phyloP scores from a whole-genome alignment of 2,113 vertebrate genomes.

The Hepsetus odoe region DNA sequence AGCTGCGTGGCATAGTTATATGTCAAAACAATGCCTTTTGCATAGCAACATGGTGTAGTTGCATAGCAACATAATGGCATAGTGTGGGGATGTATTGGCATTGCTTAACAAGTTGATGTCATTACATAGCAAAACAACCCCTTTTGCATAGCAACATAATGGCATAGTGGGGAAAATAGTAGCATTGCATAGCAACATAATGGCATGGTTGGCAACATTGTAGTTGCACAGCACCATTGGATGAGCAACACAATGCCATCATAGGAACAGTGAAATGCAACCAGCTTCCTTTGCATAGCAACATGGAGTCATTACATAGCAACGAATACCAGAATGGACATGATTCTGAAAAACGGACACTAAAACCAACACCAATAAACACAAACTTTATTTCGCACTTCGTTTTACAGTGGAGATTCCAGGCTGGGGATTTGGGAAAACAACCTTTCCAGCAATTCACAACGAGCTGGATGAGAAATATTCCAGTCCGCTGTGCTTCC shows the following conservation, averaged over 20 bases:
- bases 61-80: not conserved
- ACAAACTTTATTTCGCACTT: slow-evolving; percentile 16
- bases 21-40: too few relatives aligned
- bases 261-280: not conserved
- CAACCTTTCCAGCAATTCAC: not conserved
- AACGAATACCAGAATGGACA: too few relatives aligned
- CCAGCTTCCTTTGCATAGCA: not conserved
- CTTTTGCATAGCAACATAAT: not conserved
- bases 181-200: not conserved
- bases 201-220: too few relatives aligned
- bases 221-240: too few relatives aligned
- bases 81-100: not conserved
- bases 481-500: not conserved
- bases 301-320: not conserved
- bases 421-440: not conserved
- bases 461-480: not conserved
- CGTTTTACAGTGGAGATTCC: not conserved
- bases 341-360: not conserved
- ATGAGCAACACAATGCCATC: not conserved
- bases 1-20: too few relatives aligned
- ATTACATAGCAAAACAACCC: too few relatives aligned
- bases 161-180: not conserved
- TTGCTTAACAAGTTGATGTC: too few relatives aligned
- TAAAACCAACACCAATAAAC: not conserved
- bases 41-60: not conserved